These are phyloP conservation scores for Dromococcyx pavoninus DNA, from an alignment of 2,797 vertebrate genomes.

Conservation along the genomic window DNA sequence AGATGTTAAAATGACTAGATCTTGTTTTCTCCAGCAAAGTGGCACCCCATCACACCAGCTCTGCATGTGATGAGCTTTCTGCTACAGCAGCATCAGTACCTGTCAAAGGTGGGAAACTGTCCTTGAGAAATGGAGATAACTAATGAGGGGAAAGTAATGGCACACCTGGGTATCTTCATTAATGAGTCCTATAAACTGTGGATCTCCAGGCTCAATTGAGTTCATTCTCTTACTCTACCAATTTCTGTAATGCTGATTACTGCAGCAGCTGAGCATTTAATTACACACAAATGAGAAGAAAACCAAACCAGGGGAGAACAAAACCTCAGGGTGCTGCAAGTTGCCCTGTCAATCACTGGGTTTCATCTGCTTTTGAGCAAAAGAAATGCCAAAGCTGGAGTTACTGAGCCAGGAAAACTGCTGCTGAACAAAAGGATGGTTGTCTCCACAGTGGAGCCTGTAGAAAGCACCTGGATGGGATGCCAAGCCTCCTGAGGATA, in stretches of 20 bases:
- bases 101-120: not conserved
- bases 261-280: not conserved
- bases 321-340: not conserved
- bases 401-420: not conserved
- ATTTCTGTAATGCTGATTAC: constrained; percentile 1
- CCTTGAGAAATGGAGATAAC: not conserved
- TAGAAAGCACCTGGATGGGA: not conserved
- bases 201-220: not conserved
- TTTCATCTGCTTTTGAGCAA: not conserved
- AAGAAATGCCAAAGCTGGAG: not conserved
- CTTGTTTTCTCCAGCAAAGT: not conserved
- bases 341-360: not conserved
- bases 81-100: not conserved
- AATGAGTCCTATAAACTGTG: not conserved
- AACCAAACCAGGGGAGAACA: not conserved
- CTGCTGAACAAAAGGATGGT: not conserved
- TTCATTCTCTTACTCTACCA: not conserved
- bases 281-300: not conserved
- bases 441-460: not conserved
- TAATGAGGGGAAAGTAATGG: not conserved
- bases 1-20: not conserved
- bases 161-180: not conserved
- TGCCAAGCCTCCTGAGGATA: not conserved
- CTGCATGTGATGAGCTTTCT: not conserved
- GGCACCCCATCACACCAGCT: not conserved